These are phyloP conservation scores for Hesperia comma DNA, from an alignment of 2,888 invertebrate species.

Conservation along the genomic window DNA sequence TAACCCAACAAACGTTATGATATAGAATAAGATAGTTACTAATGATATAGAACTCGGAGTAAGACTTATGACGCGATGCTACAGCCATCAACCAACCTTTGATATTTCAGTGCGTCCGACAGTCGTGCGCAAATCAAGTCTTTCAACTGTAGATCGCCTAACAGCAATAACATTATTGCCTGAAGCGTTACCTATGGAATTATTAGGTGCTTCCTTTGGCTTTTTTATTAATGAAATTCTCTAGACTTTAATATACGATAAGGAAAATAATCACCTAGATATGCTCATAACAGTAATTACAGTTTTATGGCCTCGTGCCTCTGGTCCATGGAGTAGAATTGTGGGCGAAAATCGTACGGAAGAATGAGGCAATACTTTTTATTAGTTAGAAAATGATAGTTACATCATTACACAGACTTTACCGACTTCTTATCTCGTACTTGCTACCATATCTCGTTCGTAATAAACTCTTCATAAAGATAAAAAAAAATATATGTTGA, in stretches of 20 bases:
- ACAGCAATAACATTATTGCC: conserved; percentile 72
- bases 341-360: conserved; percentile 5
- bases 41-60: too few relatives aligned
- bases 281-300: conserved; percentile 34
- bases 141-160: conserved; percentile 35
- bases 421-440: too few relatives aligned
- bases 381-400: neutral
- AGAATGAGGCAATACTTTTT: neutral
- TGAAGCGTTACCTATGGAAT: conserved; percentile 63
- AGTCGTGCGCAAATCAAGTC: neutral
- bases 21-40: too few relatives aligned
- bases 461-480: too few relatives aligned
- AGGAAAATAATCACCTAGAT: conserved; percentile 31
- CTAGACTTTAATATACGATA: conserved; percentile 34
- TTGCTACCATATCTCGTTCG: too few relatives aligned
- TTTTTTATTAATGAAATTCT: conserved; percentile 37
- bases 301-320: conserved; percentile 32
- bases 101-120: too few relatives aligned
- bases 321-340: conserved; percentile 20
- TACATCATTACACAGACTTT: too few relatives aligned
- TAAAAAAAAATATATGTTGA: too few relatives aligned
- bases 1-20: too few relatives aligned
- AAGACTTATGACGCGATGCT: too few relatives aligned
- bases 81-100: too few relatives aligned
- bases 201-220: conserved; percentile 55